Base-by-base conservation (phyloP, 2,888 invertebrate species). In the Noctua comes region DNA sequence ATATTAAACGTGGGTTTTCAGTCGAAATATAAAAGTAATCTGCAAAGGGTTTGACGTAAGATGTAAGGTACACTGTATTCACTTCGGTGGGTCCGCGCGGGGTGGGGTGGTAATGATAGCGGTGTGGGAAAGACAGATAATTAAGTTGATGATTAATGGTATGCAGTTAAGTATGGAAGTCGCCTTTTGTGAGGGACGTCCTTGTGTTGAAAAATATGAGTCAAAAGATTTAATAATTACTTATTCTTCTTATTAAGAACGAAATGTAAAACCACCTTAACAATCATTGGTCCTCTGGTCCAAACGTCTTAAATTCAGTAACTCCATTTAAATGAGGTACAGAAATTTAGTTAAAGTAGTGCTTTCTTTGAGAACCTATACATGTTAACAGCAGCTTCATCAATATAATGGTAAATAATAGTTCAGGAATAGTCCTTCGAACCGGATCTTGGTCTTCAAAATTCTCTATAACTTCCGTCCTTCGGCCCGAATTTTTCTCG, bases 11-110 rank as follows among this genome's bases (percentile, higher is more conserved):
- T 74, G 59, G 54, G 54, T 59, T 74, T 81, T 76, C 79, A 88
- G 59, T 75, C 69, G 79, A 88, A 83, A 88, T 84, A 83, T 82
- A 76, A 85, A 86, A 85, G 85, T 86, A 88, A 88, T 88, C 73
- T 81, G 80, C 62, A 68, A 77, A 82, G 73, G 86, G 77, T 79
- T 79, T 80, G 43, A 80, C 80, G 79, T 89, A 82, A 89, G 85
- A 89, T 79, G 77, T 87, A 68, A 89, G 78, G 89, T 88, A 88
- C 80, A 79, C 80, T 77, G 86, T 77, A 59, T 85, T 81, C 88
- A 88, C 72, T 77, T 83, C 79, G 85, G 31, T 88, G 88, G 72
- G 73, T 69, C 72, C 70, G 16, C 24, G 0, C 54, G 11, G 54
- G 64, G 80, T 70, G 57, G 51, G 74, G 84, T 24, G 11, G 5